Evolutionary conservation across 2,888 invertebrate species (phyloP), one percentile per base, ranked within the genome.

Genomic region (Andricus quercusramuli): DNA sequence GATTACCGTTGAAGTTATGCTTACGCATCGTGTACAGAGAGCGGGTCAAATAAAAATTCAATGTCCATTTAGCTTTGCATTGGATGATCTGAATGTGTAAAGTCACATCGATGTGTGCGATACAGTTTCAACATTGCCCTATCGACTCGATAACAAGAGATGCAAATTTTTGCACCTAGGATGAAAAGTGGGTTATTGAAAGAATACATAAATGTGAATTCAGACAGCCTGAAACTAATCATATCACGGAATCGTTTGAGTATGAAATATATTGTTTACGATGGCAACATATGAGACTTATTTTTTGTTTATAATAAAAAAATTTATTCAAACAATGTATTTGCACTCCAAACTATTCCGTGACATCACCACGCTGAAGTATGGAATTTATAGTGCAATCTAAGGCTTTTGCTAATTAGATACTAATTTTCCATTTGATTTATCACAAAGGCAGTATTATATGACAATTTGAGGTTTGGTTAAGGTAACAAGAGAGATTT

Each of bases 21-120:
- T 51, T 51, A 70, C 70, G 70, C 70, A 70, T 70, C 51, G 29
- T 51, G 70, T 70, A 29, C 44, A 22, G 67, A 44, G 22, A 44
- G 22, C 67, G 67, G 22, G 41, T 67, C 51, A 29, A 47, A 51
- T 70, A 70, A 70, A 70, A 70, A 70, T 70, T 17, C 29, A 70
- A 47, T 70, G 47, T 47, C 47, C 29, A 47, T 68, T 68, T 68
- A 44, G 9, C 29, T 70, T 22, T 47, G 29, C 13, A 22, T 13
- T 70, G 29, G 20, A 47, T 70, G 29, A 70, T 70, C 4, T 70
- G 17, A 25, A 25, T 22, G 56, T n/a, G n/a, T 56, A 9, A 67
- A 44, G 29, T 51, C 70, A 70, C 29, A 47, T 51, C 29, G 25
- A 44, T 9, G 29, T 51, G 25, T 70, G 25, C n/a, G 5, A 9